Percentiles rank a stretch among this genome's conserved stretches.
phyloP scores from a whole-genome alignment of 1,140 invertebrate genomes.

The Caenorhabditis tropicalis region DNA sequence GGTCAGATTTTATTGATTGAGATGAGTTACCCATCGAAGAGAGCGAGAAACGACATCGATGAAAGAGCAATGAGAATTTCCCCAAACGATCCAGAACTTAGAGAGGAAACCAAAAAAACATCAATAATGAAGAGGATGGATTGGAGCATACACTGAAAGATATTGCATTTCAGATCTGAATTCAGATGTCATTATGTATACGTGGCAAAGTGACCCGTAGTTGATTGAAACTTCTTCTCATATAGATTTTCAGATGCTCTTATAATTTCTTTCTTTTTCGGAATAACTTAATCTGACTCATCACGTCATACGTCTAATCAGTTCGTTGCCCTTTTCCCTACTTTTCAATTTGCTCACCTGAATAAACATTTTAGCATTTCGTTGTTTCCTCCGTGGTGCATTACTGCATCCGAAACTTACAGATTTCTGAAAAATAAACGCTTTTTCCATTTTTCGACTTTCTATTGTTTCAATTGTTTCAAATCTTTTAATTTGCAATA shows the following conservation, averaged over 20 bases:
- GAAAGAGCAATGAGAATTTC: neutral
- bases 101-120: neutral
- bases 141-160: neutral
- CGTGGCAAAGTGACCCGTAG: too few relatives aligned
- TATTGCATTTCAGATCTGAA: neutral
- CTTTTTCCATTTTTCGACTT: neutral
- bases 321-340: neutral
- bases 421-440: slow-evolving; percentile 4
- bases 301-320: neutral
- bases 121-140: neutral
- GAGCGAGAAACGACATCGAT: neutral
- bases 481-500: neutral
- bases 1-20: neutral
- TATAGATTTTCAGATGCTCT: too few relatives aligned
- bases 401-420: slow-evolving; percentile 1
- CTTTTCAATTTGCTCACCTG: neutral
- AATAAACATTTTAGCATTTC: slow-evolving; percentile 39
- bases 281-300: too few relatives aligned
- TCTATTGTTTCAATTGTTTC: neutral
- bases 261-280: too few relatives aligned
- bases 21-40: slow-evolving; percentile 10
- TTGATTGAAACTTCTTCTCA: too few relatives aligned
- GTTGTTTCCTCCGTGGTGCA: slow-evolving; percentile 7
- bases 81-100: neutral
- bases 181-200: too few relatives aligned